Conservation (phyloP, 2,797 vertebrate species). For the Melanotaenia pygmaea region DNA sequence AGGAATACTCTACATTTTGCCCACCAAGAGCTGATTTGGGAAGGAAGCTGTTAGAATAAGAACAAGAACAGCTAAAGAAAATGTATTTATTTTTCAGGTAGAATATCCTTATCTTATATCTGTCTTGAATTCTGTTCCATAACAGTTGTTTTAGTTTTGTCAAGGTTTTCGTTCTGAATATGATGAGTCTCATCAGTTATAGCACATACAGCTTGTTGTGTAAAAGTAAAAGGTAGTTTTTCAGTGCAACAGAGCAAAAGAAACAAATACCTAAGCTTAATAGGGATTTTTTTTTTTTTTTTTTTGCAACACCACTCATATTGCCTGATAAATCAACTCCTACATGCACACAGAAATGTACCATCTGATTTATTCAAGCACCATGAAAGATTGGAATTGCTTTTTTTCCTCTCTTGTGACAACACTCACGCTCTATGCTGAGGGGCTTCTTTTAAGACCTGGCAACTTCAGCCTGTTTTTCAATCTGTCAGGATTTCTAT, state of each 20-base stretch:
- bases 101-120: neutral
- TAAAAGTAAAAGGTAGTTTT: conserved; percentile 21
- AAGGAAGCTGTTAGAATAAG: neutral
- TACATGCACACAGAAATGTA: conserved; percentile 68
- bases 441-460: conserved; percentile 71
- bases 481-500: conserved; percentile 70
- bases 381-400: conserved; percentile 53
- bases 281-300: conserved; percentile 18
- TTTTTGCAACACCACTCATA: conserved; percentile 60
- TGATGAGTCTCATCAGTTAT: neutral
- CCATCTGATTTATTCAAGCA: conserved; percentile 67
- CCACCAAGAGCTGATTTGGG: neutral
- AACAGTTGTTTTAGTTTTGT: neutral
- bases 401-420: conserved; percentile 55
- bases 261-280: conserved; percentile 60
- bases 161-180: neutral
- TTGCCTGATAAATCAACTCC: conserved; percentile 72
- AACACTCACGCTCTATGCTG: conserved; percentile 56
- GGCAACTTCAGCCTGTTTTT: conserved; percentile 62
- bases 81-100: neutral
- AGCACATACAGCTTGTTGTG: neutral
- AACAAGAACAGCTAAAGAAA: neutral
- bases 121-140: neutral
- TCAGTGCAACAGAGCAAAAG: conserved; percentile 51
- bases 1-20: neutral